Base-by-base conservation (phyloP, 2,797 vertebrate genomes). In the Peromyscus nudipes region DNA sequence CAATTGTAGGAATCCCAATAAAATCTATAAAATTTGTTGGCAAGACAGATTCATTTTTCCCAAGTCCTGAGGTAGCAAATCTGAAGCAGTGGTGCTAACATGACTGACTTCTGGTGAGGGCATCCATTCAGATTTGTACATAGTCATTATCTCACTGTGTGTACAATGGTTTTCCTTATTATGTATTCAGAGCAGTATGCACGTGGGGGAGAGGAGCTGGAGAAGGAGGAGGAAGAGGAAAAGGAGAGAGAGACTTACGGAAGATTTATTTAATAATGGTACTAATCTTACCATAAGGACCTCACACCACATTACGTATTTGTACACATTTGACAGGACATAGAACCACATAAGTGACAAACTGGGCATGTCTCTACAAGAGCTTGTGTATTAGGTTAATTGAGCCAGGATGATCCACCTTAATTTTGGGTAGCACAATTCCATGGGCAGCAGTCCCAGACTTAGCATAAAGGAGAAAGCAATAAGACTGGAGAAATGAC, bases 131-230 rank as follows among this genome's bases (percentile, higher is more conserved):
- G 34, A 83, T 52, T 34, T 46, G 34, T 11, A 34, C 43, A 75
- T 7, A 23, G n/a, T 17, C 6, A 19, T 21, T 34, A 16, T 14
- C 49, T 85, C 3, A 10, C 11, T 19, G 13, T 60, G 0, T 34
- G 7, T 23, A 13, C 29, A 34, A n/a, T 11, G 34, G 2, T 4
- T 80, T 84, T 46, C 23, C 69, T 43, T 16, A 23, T 9, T 60
- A 9, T 16, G 14, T 4, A 40, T 87, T 37, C n/a, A 73, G 49
- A 73, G 46, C 13, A 25, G 23, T 40, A 17, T 71, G 65, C 7
- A n/a, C 40, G 0, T 16, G n/a, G 8, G 46, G 23, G 2, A 27
- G 7, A 9, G 12, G 19, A 37, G 2, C n/a, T 23, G 2, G 23
- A 73, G 23, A 87, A 37, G 13, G 4, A 71, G 21, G 52, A 37